Conservation (phyloP, 2,113 vertebrate species). For the Catharus minimus region DNA sequence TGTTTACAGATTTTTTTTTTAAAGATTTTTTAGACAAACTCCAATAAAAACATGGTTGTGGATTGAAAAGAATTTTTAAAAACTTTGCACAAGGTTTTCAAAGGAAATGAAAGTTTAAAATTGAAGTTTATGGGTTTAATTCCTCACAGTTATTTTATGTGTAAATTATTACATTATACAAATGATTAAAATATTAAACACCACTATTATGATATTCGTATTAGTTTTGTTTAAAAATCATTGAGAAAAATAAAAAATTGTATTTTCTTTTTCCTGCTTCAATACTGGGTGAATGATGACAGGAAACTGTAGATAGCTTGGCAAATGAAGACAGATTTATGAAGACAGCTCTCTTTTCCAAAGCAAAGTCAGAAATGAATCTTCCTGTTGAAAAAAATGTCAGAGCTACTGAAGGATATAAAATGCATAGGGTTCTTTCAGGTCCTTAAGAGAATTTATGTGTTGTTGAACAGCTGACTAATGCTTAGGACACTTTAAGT, state of each 20-base stretch:
- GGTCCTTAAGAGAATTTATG: background rate
- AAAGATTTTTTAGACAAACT: background rate
- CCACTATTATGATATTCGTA: background rate
- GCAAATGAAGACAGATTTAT: background rate
- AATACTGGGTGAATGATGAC: background rate
- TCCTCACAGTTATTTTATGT: slow-evolving; percentile 30
- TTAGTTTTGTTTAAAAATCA: slow-evolving; percentile 42
- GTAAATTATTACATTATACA: slow-evolving; percentile 14
- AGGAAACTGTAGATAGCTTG: background rate
- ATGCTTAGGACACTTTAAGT: background rate
- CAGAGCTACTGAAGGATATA: background rate
- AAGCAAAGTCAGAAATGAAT: slow-evolving; percentile 24
- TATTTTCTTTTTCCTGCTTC: background rate
- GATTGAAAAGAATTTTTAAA: slow-evolving; percentile 2
- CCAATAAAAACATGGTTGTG: background rate
- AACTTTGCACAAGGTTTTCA: slow-evolving; percentile 8
- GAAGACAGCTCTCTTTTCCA: background rate
- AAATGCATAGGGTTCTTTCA: background rate
- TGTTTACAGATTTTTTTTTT: background rate
- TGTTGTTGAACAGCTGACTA: background rate
- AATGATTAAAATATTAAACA: slow-evolving; percentile 40
- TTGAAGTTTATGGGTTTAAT: slow-evolving; percentile 31
- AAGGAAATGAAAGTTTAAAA: slow-evolving; percentile 24
- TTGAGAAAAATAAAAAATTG: background rate
- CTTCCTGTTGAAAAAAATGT: background rate